Base-by-base conservation (phyloP, 2,888 invertebrate species). In the Nemotelus pantherinus region DNA sequence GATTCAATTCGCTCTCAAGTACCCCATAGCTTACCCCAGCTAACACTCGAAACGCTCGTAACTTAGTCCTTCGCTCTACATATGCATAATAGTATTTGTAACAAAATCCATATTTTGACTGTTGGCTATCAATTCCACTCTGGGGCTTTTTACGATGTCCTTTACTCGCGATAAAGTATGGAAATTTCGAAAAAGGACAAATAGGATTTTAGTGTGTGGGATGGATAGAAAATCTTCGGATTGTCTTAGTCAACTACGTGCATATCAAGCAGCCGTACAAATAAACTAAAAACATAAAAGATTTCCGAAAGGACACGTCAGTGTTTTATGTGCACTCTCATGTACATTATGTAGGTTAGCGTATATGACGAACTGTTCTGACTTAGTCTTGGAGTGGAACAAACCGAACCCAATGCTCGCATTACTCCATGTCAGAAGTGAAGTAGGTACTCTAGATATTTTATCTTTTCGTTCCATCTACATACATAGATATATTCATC, bases 141-240 rank as follows among this genome's bases (percentile, higher is more conserved):
- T 47, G 3, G 65, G 47, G 45, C 25, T 47, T 67, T 70, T 70
- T 70, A 70, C 55, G 70, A 74, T 48, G 60, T 74, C 74, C 74
- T 74, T 60, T 63, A 25, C 25, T 25, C 0, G 25, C 60, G 47
- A 10, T 50, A 63, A 63, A 47, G 48, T 74, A 60, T 63, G 74
- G 63, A 74, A 74, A 74, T 60, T 74, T 39, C 41, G 60, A 74
- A 25, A 25, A 70, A 70, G 70, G 70, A 70, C 70, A 70, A 70
- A 70, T 70, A 70, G 70, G 55, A 50, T 70, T 47, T 70, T 70
- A 41, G 70, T 70, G 25, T 44, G 70, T 25, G 25, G 25, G 25
- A 25, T 25, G 25, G 25, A 1, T 25, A 47, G 43, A 70, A 41
- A 70, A 70, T 55, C 70, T 70, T 43, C n/a, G 55, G 39, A 70